Conservation (phyloP, 2,113 vertebrate species). For the Elephas maximus region DNA sequence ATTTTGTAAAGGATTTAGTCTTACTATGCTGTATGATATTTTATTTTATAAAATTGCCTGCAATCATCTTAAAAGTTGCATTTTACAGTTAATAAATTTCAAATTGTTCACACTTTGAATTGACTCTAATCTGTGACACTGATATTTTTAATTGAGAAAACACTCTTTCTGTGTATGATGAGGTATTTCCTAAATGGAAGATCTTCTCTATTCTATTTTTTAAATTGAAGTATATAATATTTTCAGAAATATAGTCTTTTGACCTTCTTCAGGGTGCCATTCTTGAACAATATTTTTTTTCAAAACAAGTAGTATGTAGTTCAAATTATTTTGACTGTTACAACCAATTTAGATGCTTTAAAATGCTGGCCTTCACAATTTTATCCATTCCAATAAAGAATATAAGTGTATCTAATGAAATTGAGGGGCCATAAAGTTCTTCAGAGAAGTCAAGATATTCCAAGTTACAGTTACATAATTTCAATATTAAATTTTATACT, state of each 20-base stretch:
- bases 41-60: not conserved
- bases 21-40: not conserved
- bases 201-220: not conserved
- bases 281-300: not conserved
- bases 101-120: not conserved
- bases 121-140: not conserved
- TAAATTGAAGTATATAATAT: not conserved
- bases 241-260: not conserved
- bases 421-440: not conserved
- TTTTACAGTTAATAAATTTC: not conserved
- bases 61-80: not conserved
- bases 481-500: conserved; percentile 1
- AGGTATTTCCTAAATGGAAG: not conserved
- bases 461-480: not conserved
- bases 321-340: not conserved
- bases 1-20: not conserved
- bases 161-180: not conserved
- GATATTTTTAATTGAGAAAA: not conserved
- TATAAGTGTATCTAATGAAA: not conserved
- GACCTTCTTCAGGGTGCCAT: not conserved
- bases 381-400: not conserved
- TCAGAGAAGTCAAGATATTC: not conserved
- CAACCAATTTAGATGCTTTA: not conserved
- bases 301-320: not conserved
- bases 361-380: not conserved